Evolutionary conservation across 2,113 vertebrate genomes (phyloP).

Genomic region (Camelus dromedarius): DNA sequence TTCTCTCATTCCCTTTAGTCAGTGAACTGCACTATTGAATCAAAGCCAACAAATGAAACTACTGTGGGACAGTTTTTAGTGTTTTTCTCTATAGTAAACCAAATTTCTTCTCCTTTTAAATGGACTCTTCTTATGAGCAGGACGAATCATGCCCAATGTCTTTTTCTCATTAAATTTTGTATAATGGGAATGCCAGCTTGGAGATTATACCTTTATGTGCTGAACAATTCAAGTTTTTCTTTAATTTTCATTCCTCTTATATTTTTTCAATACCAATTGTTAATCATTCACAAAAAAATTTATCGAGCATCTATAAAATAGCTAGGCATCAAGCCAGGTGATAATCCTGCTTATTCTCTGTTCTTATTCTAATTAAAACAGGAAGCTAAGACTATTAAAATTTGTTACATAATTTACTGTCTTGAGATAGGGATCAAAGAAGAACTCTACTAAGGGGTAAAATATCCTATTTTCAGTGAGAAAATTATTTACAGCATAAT

Average conservation of each 20-base stretch:
- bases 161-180: not conserved
- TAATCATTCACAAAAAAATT: not conserved
- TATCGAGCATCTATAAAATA: not conserved
- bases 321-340: not conserved
- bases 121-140: not conserved
- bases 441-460: not conserved
- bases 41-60: not conserved
- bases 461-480: not conserved
- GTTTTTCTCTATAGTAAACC: not conserved
- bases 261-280: not conserved
- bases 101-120: not conserved
- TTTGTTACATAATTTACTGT: not conserved
- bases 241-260: not conserved
- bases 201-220: not conserved
- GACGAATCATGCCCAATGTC: not conserved
- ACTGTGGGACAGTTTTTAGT: not conserved
- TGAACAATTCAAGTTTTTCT: not conserved
- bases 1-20: not conserved
- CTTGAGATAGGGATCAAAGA: not conserved
- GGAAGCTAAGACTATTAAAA: not conserved
- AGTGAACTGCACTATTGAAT: not conserved
- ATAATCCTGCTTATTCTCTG: not conserved
- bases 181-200: not conserved
- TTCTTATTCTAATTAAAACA: slow-evolving; percentile 48
- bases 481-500: slow-evolving; percentile 4